phyloP scores from a whole-genome alignment of 2,113 vertebrate species.

The Neomonachus schauinslandi region DNA sequence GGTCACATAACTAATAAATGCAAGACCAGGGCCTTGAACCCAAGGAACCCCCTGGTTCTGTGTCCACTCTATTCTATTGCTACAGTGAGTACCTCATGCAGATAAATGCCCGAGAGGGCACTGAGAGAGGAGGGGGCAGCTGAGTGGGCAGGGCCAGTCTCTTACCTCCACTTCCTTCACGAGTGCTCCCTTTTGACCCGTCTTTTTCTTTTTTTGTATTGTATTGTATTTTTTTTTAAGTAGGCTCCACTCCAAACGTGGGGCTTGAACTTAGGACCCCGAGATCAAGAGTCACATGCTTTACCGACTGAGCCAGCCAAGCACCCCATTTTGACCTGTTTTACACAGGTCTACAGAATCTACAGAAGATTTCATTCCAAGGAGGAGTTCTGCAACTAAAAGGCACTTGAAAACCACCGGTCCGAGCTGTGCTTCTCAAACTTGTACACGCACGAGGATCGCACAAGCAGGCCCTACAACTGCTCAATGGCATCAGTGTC shows the following conservation, averaged over 20 bases:
- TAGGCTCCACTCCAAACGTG: neutral
- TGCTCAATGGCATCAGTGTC: rapidly evolving
- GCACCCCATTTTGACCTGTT: neutral
- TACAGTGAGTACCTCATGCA: neutral
- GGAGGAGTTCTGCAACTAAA: neutral
- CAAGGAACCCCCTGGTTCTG: neutral
- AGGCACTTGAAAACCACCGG: neutral
- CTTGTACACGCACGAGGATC: neutral
- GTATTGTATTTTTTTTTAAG: neutral
- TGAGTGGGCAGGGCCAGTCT: neutral
- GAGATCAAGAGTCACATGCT: neutral
- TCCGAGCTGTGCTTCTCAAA: neutral
- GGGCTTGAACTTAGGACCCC: neutral
- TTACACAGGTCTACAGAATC: neutral
- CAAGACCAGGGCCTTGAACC: neutral
- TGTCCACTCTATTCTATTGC: neutral
- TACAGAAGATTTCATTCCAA: neutral
- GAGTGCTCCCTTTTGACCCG: neutral
- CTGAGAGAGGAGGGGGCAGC: neutral
- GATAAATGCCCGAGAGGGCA: too few relatives aligned
- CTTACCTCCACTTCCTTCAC: neutral
- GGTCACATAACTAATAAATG: neutral
- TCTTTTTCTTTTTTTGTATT: neutral
- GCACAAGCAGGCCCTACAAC: neutral
- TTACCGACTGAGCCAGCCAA: neutral